These are phyloP conservation scores for Microctenopoma steveboyesi DNA, from an alignment of 2,797 vertebrate genomes.

Conservation along the genomic window DNA sequence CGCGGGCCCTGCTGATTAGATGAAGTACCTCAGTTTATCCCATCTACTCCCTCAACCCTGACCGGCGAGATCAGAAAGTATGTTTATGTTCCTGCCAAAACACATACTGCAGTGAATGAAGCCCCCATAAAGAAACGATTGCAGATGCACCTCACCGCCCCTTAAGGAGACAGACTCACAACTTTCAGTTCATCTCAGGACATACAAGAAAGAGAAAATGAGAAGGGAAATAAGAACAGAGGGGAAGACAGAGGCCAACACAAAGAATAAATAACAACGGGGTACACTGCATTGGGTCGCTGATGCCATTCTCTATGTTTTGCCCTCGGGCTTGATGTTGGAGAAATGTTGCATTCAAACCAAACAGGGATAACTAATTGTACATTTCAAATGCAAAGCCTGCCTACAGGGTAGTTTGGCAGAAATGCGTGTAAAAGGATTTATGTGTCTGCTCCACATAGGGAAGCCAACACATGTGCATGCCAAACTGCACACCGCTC, in stretches of 20 bases:
- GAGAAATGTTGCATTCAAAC: slow-evolving; percentile 74
- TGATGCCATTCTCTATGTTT: slow-evolving; percentile 42
- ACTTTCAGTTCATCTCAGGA: slow-evolving; percentile 42
- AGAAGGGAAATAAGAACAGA: slow-evolving; percentile 16
- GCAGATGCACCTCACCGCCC: slow-evolving; percentile 4
- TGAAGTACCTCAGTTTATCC: slow-evolving; percentile 56
- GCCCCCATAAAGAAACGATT: slow-evolving; percentile 28
- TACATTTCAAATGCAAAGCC: slow-evolving; percentile 84
- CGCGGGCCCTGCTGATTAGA: slow-evolving; percentile 66
- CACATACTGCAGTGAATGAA: slow-evolving; percentile 43
- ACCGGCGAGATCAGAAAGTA: slow-evolving; percentile 37
- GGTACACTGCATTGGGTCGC: slow-evolving; percentile 48
- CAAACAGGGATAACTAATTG: slow-evolving; percentile 84
- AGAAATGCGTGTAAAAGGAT: slow-evolving; percentile 78
- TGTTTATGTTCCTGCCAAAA: slow-evolving; percentile 61
- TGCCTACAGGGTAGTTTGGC: slow-evolving; percentile 78
- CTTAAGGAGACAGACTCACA: slow-evolving; percentile 27
- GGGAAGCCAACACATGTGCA: slow-evolving; percentile 62
- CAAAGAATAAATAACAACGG: slow-evolving; percentile 38
- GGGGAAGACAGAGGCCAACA: slow-evolving; percentile 1
- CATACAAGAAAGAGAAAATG: slow-evolving; percentile 1
- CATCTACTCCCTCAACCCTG: slow-evolving; percentile 57
- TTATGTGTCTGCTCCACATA: slow-evolving; percentile 73
- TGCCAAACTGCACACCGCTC: slow-evolving; percentile 67
- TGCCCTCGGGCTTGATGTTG: slow-evolving; percentile 70